These are phyloP conservation scores for Aspidiotus rigidus DNA, from an alignment of 2,888 invertebrate genomes.

Conservation along the genomic window DNA sequence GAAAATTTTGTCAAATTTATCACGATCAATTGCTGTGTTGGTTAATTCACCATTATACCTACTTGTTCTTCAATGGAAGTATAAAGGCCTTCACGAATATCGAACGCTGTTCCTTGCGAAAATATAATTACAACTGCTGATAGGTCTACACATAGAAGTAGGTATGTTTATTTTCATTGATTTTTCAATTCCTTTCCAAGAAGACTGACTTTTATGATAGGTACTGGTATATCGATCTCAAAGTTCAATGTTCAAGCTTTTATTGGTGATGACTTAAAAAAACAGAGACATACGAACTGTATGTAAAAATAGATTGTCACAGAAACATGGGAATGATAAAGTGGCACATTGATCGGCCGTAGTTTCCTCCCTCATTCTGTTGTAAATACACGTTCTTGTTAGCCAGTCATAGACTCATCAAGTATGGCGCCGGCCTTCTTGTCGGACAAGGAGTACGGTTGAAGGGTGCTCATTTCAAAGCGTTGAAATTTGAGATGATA, in stretches of 20 bases:
- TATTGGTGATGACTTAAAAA: background rate
- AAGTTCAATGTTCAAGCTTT: background rate
- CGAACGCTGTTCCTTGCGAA: too few species aligned
- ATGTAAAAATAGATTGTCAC: conserved; percentile 2
- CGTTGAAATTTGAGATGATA: conserved; percentile 32
- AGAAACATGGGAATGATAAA: conserved; percentile 8
- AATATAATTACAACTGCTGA: too few species aligned
- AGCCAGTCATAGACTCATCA: conserved; percentile 23
- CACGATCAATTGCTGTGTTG: too few species aligned
- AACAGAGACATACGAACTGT: background rate
- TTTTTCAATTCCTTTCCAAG: too few species aligned
- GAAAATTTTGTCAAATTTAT: too few species aligned
- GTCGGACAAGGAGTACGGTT: conserved; percentile 29
- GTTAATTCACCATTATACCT: too few species aligned
- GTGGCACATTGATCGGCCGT: conserved; percentile 32
- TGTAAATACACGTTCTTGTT: conserved; percentile 13
- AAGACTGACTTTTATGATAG: too few species aligned
- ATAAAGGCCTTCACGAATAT: too few species aligned
- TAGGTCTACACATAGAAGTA: too few species aligned
- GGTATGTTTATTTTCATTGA: too few species aligned
- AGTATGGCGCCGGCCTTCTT: conserved; percentile 29
- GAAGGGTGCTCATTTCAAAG: conserved; percentile 28
- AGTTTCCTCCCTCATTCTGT: conserved; percentile 25
- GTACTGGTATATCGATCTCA: too few species aligned
- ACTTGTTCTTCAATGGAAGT: too few species aligned